phyloP scores from a whole-genome alignment of 35 echinoderm and acorn worm species.

The Apostichopus parvimensis region DNA sequence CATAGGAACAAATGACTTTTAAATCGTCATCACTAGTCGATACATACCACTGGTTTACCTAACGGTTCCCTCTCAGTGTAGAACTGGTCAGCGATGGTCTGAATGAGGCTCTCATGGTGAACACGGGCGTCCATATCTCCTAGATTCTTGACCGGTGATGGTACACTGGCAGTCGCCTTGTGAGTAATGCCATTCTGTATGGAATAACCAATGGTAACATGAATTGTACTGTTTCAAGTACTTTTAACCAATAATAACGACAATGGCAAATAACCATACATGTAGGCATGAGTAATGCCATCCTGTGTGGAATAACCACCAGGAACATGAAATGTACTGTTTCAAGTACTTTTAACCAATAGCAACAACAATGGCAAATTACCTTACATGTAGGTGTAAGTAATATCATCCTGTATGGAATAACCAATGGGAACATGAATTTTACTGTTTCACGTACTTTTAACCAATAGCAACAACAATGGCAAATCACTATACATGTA shows the following conservation, averaged over 20 bases:
- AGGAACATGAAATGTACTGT: not conserved
- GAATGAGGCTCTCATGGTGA: slow-evolving; percentile 50
- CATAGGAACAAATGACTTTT: too few relatives aligned
- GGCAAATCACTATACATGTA: too few relatives aligned
- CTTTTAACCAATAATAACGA: too few relatives aligned
- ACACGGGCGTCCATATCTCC: slow-evolving; percentile 67
- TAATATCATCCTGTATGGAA: slow-evolving; percentile 65
- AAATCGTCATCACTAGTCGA: too few relatives aligned
- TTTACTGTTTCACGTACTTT: too few relatives aligned
- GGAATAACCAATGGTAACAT: not conserved
- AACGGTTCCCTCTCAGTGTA: slow-evolving; percentile 60
- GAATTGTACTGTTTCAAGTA: too few relatives aligned
- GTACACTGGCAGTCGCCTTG: slow-evolving; percentile 82
- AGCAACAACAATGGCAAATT: too few relatives aligned
- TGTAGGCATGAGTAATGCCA: slow-evolving; percentile 20
- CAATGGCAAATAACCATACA: too few relatives aligned
- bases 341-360: too few relatives aligned
- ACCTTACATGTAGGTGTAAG: not conserved
- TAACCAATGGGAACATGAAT: not conserved
- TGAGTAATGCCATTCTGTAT: slow-evolving; percentile 73
- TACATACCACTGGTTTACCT: slow-evolving; percentile 61
- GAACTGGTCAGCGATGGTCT: slow-evolving; percentile 65
- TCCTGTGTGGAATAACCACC: slow-evolving; percentile 27
- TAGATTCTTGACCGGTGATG: slow-evolving; percentile 77
- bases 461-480: too few relatives aligned